These are phyloP conservation scores for Cygnus atratus DNA, from an alignment of 2,113 vertebrate genomes.

Conservation along the genomic window DNA sequence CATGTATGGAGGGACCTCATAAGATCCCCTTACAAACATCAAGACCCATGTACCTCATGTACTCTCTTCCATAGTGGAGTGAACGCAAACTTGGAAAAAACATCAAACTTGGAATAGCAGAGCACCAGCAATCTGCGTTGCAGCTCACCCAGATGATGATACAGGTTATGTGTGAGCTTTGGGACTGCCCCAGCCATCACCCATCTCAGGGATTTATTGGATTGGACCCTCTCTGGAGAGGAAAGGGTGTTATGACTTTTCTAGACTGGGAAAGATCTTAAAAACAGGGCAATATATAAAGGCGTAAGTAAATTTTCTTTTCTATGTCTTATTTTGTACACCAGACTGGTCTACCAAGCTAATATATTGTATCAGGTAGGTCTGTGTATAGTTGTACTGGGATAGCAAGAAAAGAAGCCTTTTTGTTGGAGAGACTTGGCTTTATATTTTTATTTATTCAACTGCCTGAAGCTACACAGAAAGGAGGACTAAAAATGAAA, in stretches of 20 bases:
- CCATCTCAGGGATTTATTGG: accelerated
- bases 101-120: background rate
- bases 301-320: background rate
- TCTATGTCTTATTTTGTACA: background rate
- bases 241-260: background rate
- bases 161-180: background rate
- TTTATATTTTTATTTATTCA: constrained; percentile 11
- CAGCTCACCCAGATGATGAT: background rate
- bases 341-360: background rate
- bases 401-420: background rate
- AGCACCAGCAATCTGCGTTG: background rate
- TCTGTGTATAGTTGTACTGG: background rate
- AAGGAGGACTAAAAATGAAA: constrained; percentile 11
- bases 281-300: background rate
- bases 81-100: background rate
- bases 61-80: background rate
- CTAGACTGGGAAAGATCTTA: background rate
- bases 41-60: background rate
- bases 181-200: background rate
- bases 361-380: background rate
- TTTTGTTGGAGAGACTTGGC: background rate
- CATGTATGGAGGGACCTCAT: background rate
- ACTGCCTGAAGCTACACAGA: background rate
- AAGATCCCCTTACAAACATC: background rate
- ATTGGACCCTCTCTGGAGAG: background rate